Evolutionary conservation across 37 sponge, comb jelly and placozoan species (phyloP).

Genomic region (Eunapius fragilis): DNA sequence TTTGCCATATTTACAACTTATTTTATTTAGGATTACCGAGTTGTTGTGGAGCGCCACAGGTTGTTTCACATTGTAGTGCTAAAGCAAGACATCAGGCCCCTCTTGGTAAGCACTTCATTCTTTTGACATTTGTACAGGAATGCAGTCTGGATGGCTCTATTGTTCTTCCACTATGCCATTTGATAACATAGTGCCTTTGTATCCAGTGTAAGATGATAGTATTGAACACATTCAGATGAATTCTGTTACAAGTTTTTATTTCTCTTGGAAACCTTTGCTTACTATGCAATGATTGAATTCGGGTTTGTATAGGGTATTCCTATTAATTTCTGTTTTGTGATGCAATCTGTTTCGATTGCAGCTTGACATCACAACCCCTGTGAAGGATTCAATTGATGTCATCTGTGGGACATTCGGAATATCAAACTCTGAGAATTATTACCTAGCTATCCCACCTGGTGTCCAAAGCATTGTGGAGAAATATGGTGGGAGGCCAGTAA

Average conservation of each 20-base stretch:
- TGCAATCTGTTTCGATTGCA: background rate
- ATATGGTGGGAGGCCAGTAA: constrained; percentile 60
- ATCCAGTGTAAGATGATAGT: too few species aligned
- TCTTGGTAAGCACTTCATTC: constrained; percentile 45
- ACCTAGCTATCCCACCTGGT: constrained; percentile 30
- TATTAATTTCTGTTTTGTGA: background rate
- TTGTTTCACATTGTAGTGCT: constrained; percentile 61
- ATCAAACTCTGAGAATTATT: constrained; percentile 2
- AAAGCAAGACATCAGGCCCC: constrained; percentile 55
- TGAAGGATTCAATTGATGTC: constrained; percentile 13
- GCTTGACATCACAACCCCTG: constrained; percentile 1
- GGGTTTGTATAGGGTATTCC: too few species aligned
- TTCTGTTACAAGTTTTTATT: too few species aligned
- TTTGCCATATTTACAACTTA: too few species aligned
- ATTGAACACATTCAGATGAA: too few species aligned
- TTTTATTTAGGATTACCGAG: constrained; percentile 48
- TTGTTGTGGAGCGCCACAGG: constrained; percentile 36
- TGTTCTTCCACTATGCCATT: too few species aligned
- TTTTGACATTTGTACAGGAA: too few species aligned
- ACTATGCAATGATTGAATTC: too few species aligned
- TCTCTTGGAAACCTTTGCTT: too few species aligned
- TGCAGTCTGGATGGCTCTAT: too few species aligned
- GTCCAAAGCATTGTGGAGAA: constrained; percentile 39
- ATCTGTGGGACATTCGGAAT: constrained; percentile 53
- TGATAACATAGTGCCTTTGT: too few species aligned